These are phyloP conservation scores for Galeruca laticollis DNA, from an alignment of 2,888 invertebrate genomes.

Conservation along the genomic window DNA sequence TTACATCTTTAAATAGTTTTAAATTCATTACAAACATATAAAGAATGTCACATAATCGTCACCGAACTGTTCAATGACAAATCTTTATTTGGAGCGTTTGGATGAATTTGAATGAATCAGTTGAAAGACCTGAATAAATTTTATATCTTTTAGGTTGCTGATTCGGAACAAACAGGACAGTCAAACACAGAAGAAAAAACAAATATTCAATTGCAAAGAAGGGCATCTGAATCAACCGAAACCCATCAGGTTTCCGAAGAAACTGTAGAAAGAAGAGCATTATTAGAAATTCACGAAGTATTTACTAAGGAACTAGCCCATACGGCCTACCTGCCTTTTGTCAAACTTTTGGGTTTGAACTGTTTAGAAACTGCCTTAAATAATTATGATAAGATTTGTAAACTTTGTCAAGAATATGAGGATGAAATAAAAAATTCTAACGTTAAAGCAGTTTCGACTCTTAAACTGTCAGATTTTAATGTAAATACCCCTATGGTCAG, in stretches of 20 bases:
- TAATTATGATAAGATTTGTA: conserved; percentile 82
- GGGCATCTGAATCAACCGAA: conserved; percentile 71
- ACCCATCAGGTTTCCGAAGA: conserved; percentile 73
- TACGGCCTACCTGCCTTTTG: conserved; percentile 81
- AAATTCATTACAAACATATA: too few relatives aligned
- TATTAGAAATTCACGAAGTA: conserved; percentile 84
- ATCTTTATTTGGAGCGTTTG: too few relatives aligned
- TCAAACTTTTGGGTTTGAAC: conserved; percentile 78
- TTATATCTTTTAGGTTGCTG: not conserved
- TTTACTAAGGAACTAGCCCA: conserved; percentile 90
- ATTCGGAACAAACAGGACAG: not conserved
- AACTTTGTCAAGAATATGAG: conserved; percentile 82
- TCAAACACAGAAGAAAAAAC: not conserved
- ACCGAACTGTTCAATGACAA: too few relatives aligned
- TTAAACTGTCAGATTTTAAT: conserved; percentile 49
- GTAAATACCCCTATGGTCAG: conserved; percentile 40
- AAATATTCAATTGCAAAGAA: conserved; percentile 61
- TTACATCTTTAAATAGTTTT: too few relatives aligned
- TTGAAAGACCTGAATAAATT: too few relatives aligned
- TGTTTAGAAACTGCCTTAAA: conserved; percentile 79
- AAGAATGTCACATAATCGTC: too few relatives aligned
- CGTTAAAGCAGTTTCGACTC: conserved; percentile 41
- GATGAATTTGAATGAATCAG: too few relatives aligned
- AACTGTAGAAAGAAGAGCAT: conserved; percentile 66
- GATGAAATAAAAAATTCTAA: conserved; percentile 61